phyloP scores from a whole-genome alignment of 2,797 vertebrate species.

The Loris lydekkerianus region DNA sequence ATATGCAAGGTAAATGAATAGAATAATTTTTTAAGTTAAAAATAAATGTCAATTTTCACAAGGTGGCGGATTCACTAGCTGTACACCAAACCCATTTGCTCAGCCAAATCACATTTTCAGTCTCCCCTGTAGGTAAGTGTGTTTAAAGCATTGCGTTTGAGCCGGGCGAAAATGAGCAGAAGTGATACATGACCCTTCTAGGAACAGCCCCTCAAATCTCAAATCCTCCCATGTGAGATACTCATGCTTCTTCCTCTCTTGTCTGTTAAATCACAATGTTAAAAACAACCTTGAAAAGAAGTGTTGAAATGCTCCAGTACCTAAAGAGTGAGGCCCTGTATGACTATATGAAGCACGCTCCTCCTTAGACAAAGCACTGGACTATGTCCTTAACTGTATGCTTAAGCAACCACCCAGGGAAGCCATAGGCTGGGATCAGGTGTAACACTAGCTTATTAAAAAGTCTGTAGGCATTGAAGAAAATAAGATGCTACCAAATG shows the following conservation, averaged over 20 bases:
- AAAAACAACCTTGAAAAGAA: not conserved
- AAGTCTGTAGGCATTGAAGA: not conserved
- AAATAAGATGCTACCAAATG: not conserved
- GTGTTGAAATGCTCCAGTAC: not conserved
- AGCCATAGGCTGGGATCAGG: not conserved
- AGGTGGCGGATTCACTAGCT: not conserved
- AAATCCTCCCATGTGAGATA: not conserved
- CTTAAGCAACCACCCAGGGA: not conserved
- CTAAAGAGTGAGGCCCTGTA: not conserved
- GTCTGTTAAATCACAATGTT: not conserved
- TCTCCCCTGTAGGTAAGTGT: not conserved
- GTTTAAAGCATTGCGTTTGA: not conserved
- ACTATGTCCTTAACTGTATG: not conserved
- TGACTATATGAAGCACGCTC: not conserved
- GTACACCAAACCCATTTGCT: not conserved
- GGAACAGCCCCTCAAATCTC: not conserved
- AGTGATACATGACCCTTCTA: not conserved
- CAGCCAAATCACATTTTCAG: not conserved
- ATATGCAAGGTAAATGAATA: not conserved
- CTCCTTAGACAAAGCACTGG: not conserved
- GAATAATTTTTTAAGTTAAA: not conserved
- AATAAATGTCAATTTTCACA: not conserved
- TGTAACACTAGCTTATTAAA: not conserved
- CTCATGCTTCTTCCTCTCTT: not conserved
- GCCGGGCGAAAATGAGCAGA: not conserved